A percentile compares a stretch with the other conserved stretches of the same genome.
These are phyloP conservation scores for Pitta sordida DNA, from an alignment of 2,113 vertebrate genomes.

Conservation along the genomic window DNA sequence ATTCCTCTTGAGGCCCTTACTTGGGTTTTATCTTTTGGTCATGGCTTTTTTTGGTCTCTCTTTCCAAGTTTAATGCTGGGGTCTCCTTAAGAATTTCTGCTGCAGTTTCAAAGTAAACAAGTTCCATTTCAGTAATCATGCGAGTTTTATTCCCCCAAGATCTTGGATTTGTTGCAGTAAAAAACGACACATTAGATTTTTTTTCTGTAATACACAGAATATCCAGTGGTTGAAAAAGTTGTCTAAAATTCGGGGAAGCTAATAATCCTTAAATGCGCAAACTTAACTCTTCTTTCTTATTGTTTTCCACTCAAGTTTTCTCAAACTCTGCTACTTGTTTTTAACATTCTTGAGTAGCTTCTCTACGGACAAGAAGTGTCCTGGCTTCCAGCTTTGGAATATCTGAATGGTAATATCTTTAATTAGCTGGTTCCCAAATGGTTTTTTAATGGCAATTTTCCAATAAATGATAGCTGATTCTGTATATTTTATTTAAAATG, in stretches of 20 bases:
- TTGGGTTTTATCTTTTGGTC: slow-evolving; percentile 30
- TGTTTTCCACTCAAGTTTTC: background rate
- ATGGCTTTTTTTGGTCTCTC: background rate
- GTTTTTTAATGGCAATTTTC: background rate
- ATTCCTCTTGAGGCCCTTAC: slow-evolving; percentile 35
- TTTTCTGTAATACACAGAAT: background rate
- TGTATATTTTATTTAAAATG: background rate
- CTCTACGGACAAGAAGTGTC: background rate
- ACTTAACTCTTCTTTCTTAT: background rate
- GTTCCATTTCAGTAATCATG: background rate
- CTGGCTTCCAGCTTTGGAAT: background rate
- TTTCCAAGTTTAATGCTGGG: background rate
- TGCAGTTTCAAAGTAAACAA: slow-evolving; percentile 11
- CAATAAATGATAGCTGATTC: background rate
- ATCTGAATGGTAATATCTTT: background rate
- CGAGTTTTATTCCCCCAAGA: background rate
- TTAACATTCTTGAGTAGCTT: background rate
- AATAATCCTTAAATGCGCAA: background rate
- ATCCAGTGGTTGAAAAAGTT: background rate
- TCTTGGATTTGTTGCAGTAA: background rate
- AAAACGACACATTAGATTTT: rapidly evolving
- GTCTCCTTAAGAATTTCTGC: background rate
- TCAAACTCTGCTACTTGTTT: background rate
- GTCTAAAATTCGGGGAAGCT: background rate
- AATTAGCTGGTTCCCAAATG: background rate